Evolutionary conservation across 92 coral and sea anemone species (phyloP), one percentile per base, ranked within the genome.

Genomic region (Bergia sp.): DNA sequence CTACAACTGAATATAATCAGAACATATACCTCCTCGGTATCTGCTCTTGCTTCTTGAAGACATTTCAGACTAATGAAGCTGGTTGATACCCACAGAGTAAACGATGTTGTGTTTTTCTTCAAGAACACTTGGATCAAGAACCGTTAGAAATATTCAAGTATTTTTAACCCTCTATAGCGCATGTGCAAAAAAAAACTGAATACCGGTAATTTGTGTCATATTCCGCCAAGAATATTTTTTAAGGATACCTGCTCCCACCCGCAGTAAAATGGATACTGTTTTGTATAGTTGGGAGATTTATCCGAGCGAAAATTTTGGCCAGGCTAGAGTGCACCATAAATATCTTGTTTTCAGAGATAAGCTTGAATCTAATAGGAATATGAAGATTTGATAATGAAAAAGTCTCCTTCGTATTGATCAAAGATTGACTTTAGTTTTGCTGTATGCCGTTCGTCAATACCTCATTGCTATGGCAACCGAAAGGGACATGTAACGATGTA

Each of bases 221-320:
- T 75, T 12, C 2, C 10, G 18, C 10, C 36, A 39, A 57, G 65
- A 36, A 23, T 43, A 7, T 69, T 36, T 29, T 69, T 69, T 5
- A 84, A 42, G 36, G 10, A 20, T 50, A 84, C 87, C 87, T 84
- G 87, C 21, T 49, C 77, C 79, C 87, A 84, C 87, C 87, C 79
- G 87, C 58, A 20, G 10, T 43, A 66, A 15, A 66, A 16, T 18
- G 4, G 38, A 72, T 37, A 13, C 37, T 81, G 85, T 29, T 29
- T 29, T 23, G 39, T 37, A 57, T 11, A 57, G 21, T 3, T 10
- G 12, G 20, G 20, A 61, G 23, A 18, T 23, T 20, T 61, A 6
- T 61, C n/a, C 4, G 53, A 21, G 29, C 69, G 12, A 61, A 61
- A 15, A 61, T 1, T 61, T 61, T 29, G 5, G n/a, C 69, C n/a